Base-by-base conservation (phyloP, 2,113 vertebrate genomes). In the Dolichallabes microphthalmus region DNA sequence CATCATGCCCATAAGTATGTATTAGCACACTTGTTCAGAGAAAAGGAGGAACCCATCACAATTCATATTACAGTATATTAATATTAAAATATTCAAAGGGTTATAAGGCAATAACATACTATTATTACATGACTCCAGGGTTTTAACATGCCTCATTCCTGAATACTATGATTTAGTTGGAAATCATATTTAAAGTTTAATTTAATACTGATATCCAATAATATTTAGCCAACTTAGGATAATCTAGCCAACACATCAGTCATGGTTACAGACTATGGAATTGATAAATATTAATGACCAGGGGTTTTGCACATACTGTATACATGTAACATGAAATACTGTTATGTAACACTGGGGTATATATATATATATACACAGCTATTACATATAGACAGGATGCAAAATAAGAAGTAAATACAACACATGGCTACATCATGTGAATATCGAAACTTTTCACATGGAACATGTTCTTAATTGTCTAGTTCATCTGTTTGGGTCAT, bases 331-430 rank as follows among this genome's bases (percentile, higher is more conserved):
- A 58, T 77, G 75, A 79, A 6, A 10, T 77, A 4, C 32, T 55
- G 15, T 78, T 78, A 78, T 35, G 19, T 4, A 25, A 60, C 55
- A 17, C 19, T 45, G 32, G 22, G 22, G 14, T 39, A 58, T 63
- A 58, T 11, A 32, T 12, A 87, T 17, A 66, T n/a, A 45, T 17
- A 58, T 11, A 32, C 22, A 87, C 22, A 66, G 66, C 35, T 74
- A 66, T 64, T 64, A 88, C 22, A 82, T 60, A 76, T 22, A 50
- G 9, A 81, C 20, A 66, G 60, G 25, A 30, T 82, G 32, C 35
- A 77, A 76, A 87, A 82, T 60, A 61, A 64, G 69, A 76, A n/a
- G 76, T 63, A 87, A 73, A 87, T 77, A 73, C 57, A 20, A 64
- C 61, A 76, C 17, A 32, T 85, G 25, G 63, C 84, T 77, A 86